A percentile compares a stretch with the other conserved stretches of the same genome.
phyloP scores from a whole-genome alignment of 2,888 invertebrate genomes.

The Apamea anceps region DNA sequence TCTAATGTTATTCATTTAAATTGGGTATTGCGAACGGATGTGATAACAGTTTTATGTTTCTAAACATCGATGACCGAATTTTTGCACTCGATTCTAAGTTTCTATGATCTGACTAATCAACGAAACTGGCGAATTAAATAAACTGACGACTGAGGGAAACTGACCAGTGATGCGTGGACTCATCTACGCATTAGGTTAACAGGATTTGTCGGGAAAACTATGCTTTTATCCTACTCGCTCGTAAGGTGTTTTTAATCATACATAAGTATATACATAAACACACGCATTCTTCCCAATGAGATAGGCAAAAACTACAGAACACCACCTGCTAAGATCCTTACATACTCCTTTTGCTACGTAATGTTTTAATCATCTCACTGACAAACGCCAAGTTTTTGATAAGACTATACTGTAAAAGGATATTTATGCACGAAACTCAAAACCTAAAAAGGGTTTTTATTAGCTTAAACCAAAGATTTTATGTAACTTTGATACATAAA shows the following conservation, averaged over 20 bases:
- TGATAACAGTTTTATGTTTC: conserved; percentile 21
- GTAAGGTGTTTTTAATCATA: background rate
- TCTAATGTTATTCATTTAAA: conserved; percentile 25
- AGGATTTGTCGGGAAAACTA: background rate
- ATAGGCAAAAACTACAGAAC: background rate
- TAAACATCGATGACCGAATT: conserved; percentile 2
- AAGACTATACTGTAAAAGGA: background rate
- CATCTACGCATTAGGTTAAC: background rate
- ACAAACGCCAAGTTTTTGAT: background rate
- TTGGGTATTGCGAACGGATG: conserved; percentile 13
- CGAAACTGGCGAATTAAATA: too few relatives aligned
- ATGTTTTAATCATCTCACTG: background rate
- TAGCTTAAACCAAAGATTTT: background rate
- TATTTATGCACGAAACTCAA: background rate
- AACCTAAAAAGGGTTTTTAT: background rate
- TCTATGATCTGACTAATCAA: background rate
- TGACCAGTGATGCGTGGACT: too few relatives aligned
- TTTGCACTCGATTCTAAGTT: background rate
- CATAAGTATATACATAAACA: background rate
- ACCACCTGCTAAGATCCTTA: background rate
- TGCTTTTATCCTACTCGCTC: background rate
- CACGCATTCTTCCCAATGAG: background rate
- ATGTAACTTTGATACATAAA: conserved; percentile 4
- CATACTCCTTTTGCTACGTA: background rate
- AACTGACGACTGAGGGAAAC: too few relatives aligned